phyloP scores from a whole-genome alignment of 2,888 invertebrate species.

The Pristionchus arcanus region DNA sequence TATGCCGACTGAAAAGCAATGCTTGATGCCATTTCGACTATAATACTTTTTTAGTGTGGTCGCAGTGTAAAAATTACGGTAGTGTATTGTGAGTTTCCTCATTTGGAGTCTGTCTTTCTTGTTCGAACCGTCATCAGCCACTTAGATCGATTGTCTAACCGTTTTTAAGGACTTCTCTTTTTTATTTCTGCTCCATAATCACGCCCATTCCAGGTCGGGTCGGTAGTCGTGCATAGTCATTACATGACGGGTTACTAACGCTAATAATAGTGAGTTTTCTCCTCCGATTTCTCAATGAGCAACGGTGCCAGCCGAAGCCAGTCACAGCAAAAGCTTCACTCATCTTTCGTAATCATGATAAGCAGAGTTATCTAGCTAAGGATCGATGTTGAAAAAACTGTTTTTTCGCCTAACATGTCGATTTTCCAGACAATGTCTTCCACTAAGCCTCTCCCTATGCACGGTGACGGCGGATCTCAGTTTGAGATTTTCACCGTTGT shows the following conservation, averaged over 20 bases:
- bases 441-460: slow-evolving; percentile 42
- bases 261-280: slow-evolving; percentile 29
- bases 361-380: neutral
- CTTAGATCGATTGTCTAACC: neutral
- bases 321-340: neutral
- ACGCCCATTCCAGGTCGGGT: neutral
- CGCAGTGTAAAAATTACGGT: neutral
- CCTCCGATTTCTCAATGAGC: neutral
- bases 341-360: neutral
- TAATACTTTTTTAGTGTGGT: neutral
- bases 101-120: neutral
- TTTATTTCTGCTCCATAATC: neutral
- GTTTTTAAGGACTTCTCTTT: neutral
- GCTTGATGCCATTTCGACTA: too few relatives aligned
- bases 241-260: slow-evolving; percentile 48
- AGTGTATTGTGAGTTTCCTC: neutral
- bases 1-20: too few relatives aligned
- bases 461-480: slow-evolving; percentile 47
- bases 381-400: neutral
- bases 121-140: slow-evolving; percentile 31
- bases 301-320: neutral
- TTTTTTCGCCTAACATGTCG: neutral
- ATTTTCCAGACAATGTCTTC: slow-evolving; percentile 23
- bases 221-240: neutral
- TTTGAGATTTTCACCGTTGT: slow-evolving; percentile 40